Conservation (phyloP, 2,797 vertebrate genomes). For the Podargus strigoides region DNA sequence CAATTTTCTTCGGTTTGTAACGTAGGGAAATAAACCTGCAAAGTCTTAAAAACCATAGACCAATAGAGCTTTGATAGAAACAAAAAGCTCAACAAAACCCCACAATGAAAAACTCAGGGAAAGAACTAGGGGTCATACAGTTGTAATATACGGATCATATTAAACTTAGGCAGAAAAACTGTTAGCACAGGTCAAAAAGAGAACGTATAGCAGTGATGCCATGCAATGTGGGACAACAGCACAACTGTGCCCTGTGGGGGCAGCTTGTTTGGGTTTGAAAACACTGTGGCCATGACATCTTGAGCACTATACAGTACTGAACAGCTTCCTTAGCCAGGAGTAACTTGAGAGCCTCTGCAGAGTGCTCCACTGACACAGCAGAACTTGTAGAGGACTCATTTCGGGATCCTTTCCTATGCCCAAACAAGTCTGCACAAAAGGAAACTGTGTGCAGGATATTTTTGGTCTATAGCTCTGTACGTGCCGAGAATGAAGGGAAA, state of each 20-base stretch:
- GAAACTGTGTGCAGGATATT: background rate
- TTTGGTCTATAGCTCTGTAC: background rate
- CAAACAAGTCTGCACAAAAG: background rate
- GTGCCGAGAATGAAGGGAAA: background rate
- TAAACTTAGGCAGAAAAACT: background rate
- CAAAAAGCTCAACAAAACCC: background rate
- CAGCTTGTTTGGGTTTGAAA: background rate
- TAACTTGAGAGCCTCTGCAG: background rate
- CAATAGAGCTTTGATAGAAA: background rate
- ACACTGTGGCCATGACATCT: background rate
- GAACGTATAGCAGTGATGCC: background rate
- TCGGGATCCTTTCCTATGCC: background rate
- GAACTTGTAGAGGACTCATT: background rate
- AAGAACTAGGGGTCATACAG: background rate
- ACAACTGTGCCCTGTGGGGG: background rate
- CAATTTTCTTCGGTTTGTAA: background rate
- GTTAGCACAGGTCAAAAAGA: background rate
- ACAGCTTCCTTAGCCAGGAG: background rate
- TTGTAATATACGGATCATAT: background rate
- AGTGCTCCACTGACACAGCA: background rate
- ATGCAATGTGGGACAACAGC: background rate
- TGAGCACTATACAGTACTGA: background rate
- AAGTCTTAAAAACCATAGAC: background rate
- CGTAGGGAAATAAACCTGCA: accelerated
- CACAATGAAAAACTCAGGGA: background rate